Evolutionary conservation across 2,888 invertebrate genomes (phyloP).

Genomic region (Notodonta dromedarius): DNA sequence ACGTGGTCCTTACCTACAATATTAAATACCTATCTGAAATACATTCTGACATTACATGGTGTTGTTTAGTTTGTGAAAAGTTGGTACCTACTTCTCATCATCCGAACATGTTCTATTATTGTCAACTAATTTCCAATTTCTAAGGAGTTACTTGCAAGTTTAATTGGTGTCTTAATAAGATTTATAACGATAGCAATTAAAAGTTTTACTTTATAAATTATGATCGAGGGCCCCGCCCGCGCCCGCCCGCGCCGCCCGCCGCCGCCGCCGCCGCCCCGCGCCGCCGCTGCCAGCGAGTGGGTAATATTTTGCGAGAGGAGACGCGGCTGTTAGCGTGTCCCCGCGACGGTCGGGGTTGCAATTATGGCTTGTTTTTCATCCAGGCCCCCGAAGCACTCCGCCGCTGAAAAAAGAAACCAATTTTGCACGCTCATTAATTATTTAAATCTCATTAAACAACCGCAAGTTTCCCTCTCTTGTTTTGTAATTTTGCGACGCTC

Average conservation of each 20-base stretch:
- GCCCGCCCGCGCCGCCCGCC: constrained; percentile 8
- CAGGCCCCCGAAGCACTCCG: constrained; percentile 63
- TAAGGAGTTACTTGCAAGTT: constrained; percentile 41
- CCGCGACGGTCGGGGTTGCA: constrained; percentile 65
- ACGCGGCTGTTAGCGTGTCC: constrained; percentile 41
- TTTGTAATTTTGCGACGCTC: constrained; percentile 69
- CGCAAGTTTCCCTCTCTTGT: constrained; percentile 73
- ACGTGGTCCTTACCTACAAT: too few relatives aligned
- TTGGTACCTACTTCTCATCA: too few relatives aligned
- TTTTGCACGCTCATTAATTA: constrained; percentile 84
- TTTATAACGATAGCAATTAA: constrained; percentile 65
- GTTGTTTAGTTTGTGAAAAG: too few relatives aligned
- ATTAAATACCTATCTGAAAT: too few relatives aligned
- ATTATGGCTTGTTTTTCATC: constrained; percentile 77
- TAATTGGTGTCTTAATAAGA: constrained; percentile 59
- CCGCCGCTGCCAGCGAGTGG: constrained; percentile 26
- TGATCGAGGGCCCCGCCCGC: constrained; percentile 49
- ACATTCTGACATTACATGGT: too few relatives aligned
- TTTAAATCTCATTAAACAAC: constrained; percentile 84
- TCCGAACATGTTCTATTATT: neutral
- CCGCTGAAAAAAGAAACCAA: constrained; percentile 80
- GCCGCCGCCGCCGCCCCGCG: constrained; percentile 12
- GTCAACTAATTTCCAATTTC: constrained; percentile 20
- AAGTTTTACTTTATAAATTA: constrained; percentile 67
- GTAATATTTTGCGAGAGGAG: constrained; percentile 42